Percentiles rank a stretch among this genome's conserved stretches.
Evolutionary conservation across 2,888 invertebrate genomes (phyloP).

Genomic region (Drosophila vallismaia): DNA sequence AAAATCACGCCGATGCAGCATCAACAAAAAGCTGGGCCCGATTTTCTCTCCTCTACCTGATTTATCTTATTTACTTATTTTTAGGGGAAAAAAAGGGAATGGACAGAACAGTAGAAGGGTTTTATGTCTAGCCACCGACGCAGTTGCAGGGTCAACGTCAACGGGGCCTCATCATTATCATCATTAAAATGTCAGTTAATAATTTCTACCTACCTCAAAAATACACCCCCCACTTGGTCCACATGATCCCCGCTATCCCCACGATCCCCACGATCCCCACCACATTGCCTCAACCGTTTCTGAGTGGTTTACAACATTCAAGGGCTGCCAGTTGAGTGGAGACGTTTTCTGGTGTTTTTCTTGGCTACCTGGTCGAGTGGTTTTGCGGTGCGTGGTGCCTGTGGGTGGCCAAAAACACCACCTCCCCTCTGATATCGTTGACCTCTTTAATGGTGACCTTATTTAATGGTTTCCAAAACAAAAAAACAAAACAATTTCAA

Average conservation of each 20-base stretch:
- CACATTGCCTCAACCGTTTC: conserved; percentile 51
- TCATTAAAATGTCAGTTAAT: conserved; percentile 81
- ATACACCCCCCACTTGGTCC: conserved; percentile 7
- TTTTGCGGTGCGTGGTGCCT: conserved; percentile 20
- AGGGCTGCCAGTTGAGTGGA: conserved; percentile 16
- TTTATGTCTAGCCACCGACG: conserved; percentile 79
- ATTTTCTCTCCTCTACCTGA: conserved; percentile 38
- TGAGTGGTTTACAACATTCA: conserved; percentile 67
- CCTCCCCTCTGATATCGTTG: not conserved
- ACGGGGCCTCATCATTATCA: conserved; percentile 79
- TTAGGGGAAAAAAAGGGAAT: not conserved
- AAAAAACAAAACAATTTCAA: not conserved
- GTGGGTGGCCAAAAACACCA: conserved; percentile 35
- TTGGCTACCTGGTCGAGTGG: conserved; percentile 44
- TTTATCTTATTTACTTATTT: conserved; percentile 1
- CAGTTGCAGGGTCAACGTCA: conserved; percentile 68
- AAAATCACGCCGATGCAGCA: conserved; percentile 79
- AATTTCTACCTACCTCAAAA: conserved; percentile 65
- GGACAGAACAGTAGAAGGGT: conserved; percentile 41
- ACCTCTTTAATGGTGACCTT: conserved; percentile 28
- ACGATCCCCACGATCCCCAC: conserved; percentile 14
- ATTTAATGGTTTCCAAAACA: conserved; percentile 4
- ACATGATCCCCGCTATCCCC: conserved; percentile 8
- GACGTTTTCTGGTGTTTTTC: conserved; percentile 34
- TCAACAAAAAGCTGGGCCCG: conserved; percentile 62